Percentiles rank a stretch among this genome's conserved stretches.
Conservation (phyloP, 2,888 invertebrate species). For the Hypena proboscidalis region DNA sequence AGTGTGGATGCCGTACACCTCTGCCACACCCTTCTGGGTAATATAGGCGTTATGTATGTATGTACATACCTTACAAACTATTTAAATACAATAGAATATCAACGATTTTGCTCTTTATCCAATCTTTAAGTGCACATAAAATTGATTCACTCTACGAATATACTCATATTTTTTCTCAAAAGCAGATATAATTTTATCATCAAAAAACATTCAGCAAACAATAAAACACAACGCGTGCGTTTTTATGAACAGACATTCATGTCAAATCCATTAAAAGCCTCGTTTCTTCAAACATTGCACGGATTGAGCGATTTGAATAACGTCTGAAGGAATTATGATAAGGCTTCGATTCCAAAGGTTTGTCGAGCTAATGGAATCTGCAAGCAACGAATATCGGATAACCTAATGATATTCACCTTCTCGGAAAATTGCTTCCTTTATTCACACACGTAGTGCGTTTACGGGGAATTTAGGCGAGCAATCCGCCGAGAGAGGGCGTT, state of each 20-base stretch:
- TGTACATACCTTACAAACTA: too few relatives aligned
- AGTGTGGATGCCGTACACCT: too few relatives aligned
- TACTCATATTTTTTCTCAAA: too few relatives aligned
- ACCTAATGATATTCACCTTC: slow-evolving; percentile 82
- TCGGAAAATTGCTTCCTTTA: slow-evolving; percentile 80
- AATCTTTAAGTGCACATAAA: too few relatives aligned
- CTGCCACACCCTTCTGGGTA: too few relatives aligned
- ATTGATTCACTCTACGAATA: too few relatives aligned
- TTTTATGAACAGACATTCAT: neutral
- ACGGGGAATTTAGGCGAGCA: slow-evolving; percentile 72
- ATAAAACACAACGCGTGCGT: neutral
- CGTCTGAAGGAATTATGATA: slow-evolving; percentile 40
- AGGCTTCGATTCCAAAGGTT: slow-evolving; percentile 40
- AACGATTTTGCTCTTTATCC: too few relatives aligned
- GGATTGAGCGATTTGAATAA: slow-evolving; percentile 19
- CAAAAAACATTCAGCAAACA: neutral
- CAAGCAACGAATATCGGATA: slow-evolving; percentile 56
- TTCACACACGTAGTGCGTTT: slow-evolving; percentile 74
- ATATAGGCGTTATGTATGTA: too few relatives aligned
- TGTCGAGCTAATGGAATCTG: slow-evolving; percentile 62
- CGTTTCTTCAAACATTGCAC: slow-evolving; percentile 4
- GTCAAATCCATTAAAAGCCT: neutral
- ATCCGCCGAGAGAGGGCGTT: slow-evolving; percentile 69
- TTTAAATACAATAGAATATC: too few relatives aligned
- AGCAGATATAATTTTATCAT: too few relatives aligned